A percentile compares a stretch with the other conserved stretches of the same genome.
Evolutionary conservation across 2,888 invertebrate genomes (phyloP).

Genomic region (Drosophila eohydei): DNA sequence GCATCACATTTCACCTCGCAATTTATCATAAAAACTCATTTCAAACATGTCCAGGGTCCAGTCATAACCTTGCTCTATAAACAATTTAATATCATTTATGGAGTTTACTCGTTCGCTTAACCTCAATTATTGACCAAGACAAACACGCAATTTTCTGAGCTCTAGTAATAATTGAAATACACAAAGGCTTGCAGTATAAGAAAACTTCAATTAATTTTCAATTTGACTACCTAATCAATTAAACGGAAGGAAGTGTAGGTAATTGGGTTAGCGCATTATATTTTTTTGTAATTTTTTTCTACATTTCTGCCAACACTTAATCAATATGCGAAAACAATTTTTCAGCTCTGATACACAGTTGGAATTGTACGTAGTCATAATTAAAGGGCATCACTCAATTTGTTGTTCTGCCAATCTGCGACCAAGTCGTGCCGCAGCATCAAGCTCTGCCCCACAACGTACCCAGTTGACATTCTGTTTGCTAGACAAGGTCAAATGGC

Average conservation of each 20-base stretch:
- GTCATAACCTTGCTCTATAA: constrained; percentile 66
- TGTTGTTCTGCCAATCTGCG: constrained; percentile 24
- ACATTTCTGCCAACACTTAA: not conserved
- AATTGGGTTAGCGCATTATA: constrained; percentile 35
- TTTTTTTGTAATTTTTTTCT: constrained; percentile 2
- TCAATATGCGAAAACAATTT: constrained; percentile 1
- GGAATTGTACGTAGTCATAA: constrained; percentile 34
- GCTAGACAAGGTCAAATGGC: constrained; percentile 67
- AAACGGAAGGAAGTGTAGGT: constrained; percentile 5
- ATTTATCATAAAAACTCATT: constrained; percentile 44
- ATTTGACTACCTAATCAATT: constrained; percentile 3
- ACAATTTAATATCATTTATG: constrained; percentile 64
- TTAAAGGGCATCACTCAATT: constrained; percentile 31
- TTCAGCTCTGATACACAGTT: constrained; percentile 10
- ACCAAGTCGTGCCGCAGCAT: constrained; percentile 18
- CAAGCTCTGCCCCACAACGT: constrained; percentile 20
- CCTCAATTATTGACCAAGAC: constrained; percentile 58
- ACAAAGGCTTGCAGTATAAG: constrained; percentile 20
- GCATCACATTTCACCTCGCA: constrained; percentile 28
- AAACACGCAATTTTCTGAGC: constrained; percentile 52
- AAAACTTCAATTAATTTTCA: constrained; percentile 39
- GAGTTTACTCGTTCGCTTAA: constrained; percentile 39
- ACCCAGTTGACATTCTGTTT: constrained; percentile 60
- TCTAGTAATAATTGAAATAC: constrained; percentile 26
- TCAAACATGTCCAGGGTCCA: constrained; percentile 37